Percentiles rank a stretch among this genome's conserved stretches.
These are phyloP conservation scores for Apis florea DNA, from an alignment of 1,140 invertebrate genomes.

Conservation along the genomic window DNA sequence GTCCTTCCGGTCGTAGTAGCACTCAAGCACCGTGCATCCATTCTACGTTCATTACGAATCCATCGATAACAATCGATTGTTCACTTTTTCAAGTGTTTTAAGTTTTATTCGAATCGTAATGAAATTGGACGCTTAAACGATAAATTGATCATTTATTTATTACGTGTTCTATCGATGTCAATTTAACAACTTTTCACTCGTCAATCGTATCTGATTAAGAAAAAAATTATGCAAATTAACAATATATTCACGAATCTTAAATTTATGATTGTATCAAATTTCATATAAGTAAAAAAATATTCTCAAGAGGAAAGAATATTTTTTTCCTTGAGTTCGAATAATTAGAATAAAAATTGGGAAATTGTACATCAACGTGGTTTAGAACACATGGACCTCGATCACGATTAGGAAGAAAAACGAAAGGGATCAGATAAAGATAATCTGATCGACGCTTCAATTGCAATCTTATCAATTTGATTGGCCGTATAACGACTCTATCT, in stretches of 20 bases:
- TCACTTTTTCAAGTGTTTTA: neutral
- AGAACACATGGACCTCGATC: neutral
- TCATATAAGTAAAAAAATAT: too few relatives aligned
- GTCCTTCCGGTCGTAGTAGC: slow-evolving; percentile 46
- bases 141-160: too few relatives aligned
- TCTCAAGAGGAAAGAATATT: too few relatives aligned
- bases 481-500: slow-evolving; percentile 30
- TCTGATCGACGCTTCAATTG: slow-evolving; percentile 16
- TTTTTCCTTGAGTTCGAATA: too few relatives aligned
- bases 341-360: too few relatives aligned
- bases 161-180: too few relatives aligned
- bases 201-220: too few relatives aligned
- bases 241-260: too few relatives aligned
- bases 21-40: slow-evolving; percentile 28
- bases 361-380: too few relatives aligned
- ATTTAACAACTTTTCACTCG: too few relatives aligned
- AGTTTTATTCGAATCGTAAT: neutral
- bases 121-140: neutral
- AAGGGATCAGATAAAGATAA: neutral
- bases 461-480: slow-evolving; percentile 32
- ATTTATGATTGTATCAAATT: too few relatives aligned
- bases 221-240: too few relatives aligned
- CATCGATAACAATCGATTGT: slow-evolving; percentile 50
- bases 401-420: slow-evolving; percentile 2
- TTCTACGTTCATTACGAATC: slow-evolving; percentile 17